Percentiles rank a stretch among this genome's conserved stretches.
These are phyloP conservation scores for Aphelocoma californica DNA, from an alignment of 2,797 vertebrate genomes.

Conservation along the genomic window DNA sequence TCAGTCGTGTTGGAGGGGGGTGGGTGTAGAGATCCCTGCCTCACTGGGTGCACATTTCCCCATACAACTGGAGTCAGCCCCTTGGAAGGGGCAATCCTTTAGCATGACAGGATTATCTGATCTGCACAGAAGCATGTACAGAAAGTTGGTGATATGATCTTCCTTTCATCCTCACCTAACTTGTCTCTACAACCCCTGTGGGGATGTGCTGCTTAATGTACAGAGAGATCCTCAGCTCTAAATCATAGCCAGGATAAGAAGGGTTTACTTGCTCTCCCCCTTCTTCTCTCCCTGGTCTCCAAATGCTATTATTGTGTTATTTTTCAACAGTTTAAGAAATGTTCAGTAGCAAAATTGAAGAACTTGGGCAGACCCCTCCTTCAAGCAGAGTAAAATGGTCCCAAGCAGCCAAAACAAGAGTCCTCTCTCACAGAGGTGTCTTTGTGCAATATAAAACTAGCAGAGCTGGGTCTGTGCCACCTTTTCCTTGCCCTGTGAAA, in stretches of 20 bases:
- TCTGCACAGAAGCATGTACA: not conserved
- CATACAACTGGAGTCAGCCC: not conserved
- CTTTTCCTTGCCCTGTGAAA: constrained; percentile 49
- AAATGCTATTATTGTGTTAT: not conserved
- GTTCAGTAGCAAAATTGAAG: constrained; percentile 37
- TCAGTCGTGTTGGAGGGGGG: accelerated
- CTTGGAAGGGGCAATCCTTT: not conserved
- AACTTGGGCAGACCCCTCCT: constrained; percentile 30
- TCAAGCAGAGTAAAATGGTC: constrained; percentile 23
- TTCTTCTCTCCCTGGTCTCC: not conserved
- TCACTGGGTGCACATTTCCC: not conserved
- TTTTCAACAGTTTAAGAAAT: constrained; percentile 27
- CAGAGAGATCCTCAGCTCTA: not conserved
- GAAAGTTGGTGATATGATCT: constrained; percentile 1
- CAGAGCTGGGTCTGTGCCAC: constrained; percentile 56
- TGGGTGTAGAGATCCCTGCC: not conserved
- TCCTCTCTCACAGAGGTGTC: constrained; percentile 52
- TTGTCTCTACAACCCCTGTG: not conserved
- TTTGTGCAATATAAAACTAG: constrained; percentile 52
- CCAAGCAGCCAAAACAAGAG: constrained; percentile 44
- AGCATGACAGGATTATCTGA: not conserved
- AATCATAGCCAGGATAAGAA: not conserved
- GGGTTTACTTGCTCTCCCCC: not conserved
- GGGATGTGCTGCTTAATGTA: not conserved
- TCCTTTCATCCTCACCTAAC: constrained; percentile 17